Percentiles rank a stretch among this genome's conserved stretches.
phyloP scores from a whole-genome alignment of 1,140 invertebrate species.

The Helicorthomorpha holstii region DNA sequence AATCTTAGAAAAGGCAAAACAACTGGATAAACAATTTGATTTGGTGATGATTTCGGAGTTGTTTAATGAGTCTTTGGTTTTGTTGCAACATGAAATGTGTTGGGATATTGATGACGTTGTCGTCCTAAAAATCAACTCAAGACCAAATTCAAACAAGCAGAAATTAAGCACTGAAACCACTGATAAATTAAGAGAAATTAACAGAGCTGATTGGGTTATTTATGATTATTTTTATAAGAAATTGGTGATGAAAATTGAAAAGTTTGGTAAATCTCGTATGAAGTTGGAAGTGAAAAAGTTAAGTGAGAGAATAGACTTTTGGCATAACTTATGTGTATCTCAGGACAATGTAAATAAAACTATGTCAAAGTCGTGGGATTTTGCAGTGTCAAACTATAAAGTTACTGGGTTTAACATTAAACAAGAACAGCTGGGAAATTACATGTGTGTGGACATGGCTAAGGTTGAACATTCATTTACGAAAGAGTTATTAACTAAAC shows the following conservation, averaged over 20 bases:
- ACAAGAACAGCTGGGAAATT: neutral
- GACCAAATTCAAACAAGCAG: conserved; percentile 12
- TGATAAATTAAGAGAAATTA: neutral
- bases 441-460: neutral
- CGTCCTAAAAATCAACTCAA: conserved; percentile 23
- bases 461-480: conserved; percentile 4
- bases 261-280: conserved; percentile 1
- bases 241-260: neutral
- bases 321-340: neutral
- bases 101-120: conserved; percentile 31
- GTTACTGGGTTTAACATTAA: neutral
- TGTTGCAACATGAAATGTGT: conserved; percentile 29
- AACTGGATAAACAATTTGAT: conserved; percentile 28
- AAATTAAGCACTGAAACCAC: neutral
- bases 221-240: neutral
- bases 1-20: conserved; percentile 15
- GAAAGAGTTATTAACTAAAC: neutral
- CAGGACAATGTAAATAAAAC: neutral
- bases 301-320: neutral
- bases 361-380: neutral
- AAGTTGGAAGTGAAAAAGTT: neutral
- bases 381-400: too few species aligned
- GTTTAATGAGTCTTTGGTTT: conserved; percentile 34
- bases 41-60: conserved; percentile 34
- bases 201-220: neutral